Evolutionary conservation across 2,113 vertebrate genomes (phyloP), one percentile per base, ranked within the genome.

Genomic region (Vulpes ferrilata): DNA sequence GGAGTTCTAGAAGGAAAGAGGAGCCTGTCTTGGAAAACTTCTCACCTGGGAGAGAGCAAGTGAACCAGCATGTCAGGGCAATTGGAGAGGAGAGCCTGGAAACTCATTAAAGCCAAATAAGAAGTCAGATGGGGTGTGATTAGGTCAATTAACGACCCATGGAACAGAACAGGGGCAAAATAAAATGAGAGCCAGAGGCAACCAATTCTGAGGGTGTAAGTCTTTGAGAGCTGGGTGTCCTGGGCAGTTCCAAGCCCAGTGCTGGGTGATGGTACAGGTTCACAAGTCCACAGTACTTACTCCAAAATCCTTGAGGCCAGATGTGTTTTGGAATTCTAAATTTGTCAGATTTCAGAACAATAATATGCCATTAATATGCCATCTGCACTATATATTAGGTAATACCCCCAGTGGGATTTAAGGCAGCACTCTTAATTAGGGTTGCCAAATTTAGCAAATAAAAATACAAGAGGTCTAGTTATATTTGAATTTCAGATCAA

Each of bases 401-500:
- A 96, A 95, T 25, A 95, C 20, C 25, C 15, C 2, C 13, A 71
- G 43, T 89, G 55, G 30, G 32, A n/a, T 92, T 65, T 88, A 57
- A 78, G 67, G 59, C n/a, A 94, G 17, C 15, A 55, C 22, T 32
- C 51, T 85, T 88, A 86, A 60, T 93, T 73, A 85, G n/a, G 30
- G 10, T 96, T 86, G 38, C 59, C 55, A 93, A 82, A 80, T 92
- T 97, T 94, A 93, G 62, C 23, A 71, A 86, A 82, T 82, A 84
- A 85, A 93, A 85, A 95, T 85, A 57, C 16, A 93, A 59, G 69
- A 81, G 43, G 16, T 51, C 13, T 27, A 89, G 53, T 90, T 90
- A 76, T 59, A 90, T 55, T 86, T 27, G 48, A 84, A 88, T 96
- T 92, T 81, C 20, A 79, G 43, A 48, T 59, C 67, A 91, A 87